These are phyloP conservation scores for Brachyistius frenatus DNA, from an alignment of 2,113 vertebrate species.

Conservation along the genomic window DNA sequence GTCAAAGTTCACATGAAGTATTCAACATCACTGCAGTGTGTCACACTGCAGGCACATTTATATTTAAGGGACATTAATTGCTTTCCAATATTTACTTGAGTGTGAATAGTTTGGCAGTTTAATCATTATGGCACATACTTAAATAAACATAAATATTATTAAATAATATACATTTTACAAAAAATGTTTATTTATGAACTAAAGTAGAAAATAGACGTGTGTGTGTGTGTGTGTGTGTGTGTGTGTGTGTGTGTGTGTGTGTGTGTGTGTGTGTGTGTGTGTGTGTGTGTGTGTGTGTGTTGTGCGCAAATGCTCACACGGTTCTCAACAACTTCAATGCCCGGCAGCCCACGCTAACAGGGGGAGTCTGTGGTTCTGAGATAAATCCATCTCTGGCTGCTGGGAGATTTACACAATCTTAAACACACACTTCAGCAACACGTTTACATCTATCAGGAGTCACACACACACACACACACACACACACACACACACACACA, in stretches of 20 bases:
- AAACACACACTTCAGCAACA: slow-evolving; percentile 19
- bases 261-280: slow-evolving; percentile 15
- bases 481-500: slow-evolving; percentile 10
- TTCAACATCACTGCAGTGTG: no score
- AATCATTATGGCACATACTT: no score
- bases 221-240: slow-evolving; percentile 14
- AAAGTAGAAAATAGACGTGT: neutral
- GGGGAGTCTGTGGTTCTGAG: slow-evolving; percentile 53
- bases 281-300: slow-evolving; percentile 8
- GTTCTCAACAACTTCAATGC: slow-evolving; percentile 31
- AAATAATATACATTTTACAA: no score
- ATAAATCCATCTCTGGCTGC: slow-evolving; percentile 57
- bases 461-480: neutral
- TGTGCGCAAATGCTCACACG: slow-evolving; percentile 21
- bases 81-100: no score
- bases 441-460: neutral
- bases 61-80: no score
- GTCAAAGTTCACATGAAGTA: no score
- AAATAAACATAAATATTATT: no score
- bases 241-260: slow-evolving; percentile 3
- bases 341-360: slow-evolving; percentile 38
- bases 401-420: slow-evolving; percentile 33
- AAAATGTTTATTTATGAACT: no score
- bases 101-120: no score
- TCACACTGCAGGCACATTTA: no score